Evolutionary conservation across 2,113 vertebrate species (phyloP).

Genomic region (Phaethon lepturus): DNA sequence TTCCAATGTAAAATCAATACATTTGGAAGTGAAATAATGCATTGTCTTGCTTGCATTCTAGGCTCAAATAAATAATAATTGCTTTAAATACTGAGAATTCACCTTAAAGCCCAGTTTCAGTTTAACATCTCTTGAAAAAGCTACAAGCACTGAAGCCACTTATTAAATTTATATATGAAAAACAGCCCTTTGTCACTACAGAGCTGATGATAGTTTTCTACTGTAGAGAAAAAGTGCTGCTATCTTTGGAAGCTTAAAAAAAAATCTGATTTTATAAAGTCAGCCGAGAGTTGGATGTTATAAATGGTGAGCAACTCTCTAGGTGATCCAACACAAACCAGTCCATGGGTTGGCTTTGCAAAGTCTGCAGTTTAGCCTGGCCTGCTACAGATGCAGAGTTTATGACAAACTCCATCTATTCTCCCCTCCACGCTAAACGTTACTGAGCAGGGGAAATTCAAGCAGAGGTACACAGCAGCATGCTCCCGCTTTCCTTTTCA

Average conservation of each 20-base stretch:
- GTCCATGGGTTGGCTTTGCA: neutral
- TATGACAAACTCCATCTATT: neutral
- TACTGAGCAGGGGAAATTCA: neutral
- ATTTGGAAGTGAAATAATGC: slow-evolving; percentile 40
- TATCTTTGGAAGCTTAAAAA: slow-evolving; percentile 1
- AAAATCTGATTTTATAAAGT: neutral
- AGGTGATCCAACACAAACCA: neutral
- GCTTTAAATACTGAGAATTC: slow-evolving; percentile 8
- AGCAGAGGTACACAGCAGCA: neutral
- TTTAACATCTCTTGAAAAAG: neutral
- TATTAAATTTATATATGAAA: neutral
- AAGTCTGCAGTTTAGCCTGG: neutral
- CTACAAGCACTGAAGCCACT: neutral
- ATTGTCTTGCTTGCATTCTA: neutral
- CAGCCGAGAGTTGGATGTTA: neutral
- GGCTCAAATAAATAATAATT: slow-evolving; percentile 25
- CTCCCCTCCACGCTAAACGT: neutral
- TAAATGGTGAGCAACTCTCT: neutral
- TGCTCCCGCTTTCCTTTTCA: neutral
- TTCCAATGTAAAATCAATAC: slow-evolving; percentile 49
- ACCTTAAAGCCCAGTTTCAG: slow-evolving; percentile 9
- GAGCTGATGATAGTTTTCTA: neutral
- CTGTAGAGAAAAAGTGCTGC: neutral
- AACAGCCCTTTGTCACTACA: neutral
- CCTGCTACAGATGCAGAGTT: neutral